These are phyloP conservation scores for Zaprionus lineosus DNA, from an alignment of 2,888 invertebrate species.

Conservation along the genomic window DNA sequence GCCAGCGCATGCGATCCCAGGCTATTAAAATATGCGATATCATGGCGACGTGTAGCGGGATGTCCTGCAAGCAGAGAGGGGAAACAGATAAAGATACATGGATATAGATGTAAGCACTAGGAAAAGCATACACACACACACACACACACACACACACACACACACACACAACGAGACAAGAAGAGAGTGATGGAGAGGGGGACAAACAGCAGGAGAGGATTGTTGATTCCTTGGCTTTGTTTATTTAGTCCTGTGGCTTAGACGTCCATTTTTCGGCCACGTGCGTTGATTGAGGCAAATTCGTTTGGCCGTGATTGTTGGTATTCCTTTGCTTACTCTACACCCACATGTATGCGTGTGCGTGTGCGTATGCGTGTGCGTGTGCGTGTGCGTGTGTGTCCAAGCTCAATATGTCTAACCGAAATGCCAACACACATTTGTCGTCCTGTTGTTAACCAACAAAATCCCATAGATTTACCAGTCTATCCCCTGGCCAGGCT, in stretches of 20 bases:
- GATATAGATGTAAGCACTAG: background rate
- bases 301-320: constrained; percentile 50
- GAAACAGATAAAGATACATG: constrained; percentile 6
- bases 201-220: background rate
- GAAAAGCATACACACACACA: too few relatives aligned
- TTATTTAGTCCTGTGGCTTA: constrained; percentile 45
- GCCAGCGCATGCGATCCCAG: constrained; percentile 87
- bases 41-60: constrained; percentile 88
- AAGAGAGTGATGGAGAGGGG: background rate
- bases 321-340: constrained; percentile 12
- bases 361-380: background rate
- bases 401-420: too few relatives aligned
- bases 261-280: constrained; percentile 48
- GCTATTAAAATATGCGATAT: constrained; percentile 88
- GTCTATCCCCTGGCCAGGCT: constrained; percentile 17
- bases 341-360: constrained; percentile 1
- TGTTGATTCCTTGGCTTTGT: constrained; percentile 31
- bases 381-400: background rate
- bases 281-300: constrained; percentile 64
- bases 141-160: too few relatives aligned
- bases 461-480: constrained; percentile 42
- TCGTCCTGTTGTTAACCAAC: constrained; percentile 28
- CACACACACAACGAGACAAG: too few relatives aligned
- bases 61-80: constrained; percentile 84
- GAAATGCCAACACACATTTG: constrained; percentile 19